phyloP scores from a whole-genome alignment of 2,113 vertebrate genomes.

The Aix galericulata region DNA sequence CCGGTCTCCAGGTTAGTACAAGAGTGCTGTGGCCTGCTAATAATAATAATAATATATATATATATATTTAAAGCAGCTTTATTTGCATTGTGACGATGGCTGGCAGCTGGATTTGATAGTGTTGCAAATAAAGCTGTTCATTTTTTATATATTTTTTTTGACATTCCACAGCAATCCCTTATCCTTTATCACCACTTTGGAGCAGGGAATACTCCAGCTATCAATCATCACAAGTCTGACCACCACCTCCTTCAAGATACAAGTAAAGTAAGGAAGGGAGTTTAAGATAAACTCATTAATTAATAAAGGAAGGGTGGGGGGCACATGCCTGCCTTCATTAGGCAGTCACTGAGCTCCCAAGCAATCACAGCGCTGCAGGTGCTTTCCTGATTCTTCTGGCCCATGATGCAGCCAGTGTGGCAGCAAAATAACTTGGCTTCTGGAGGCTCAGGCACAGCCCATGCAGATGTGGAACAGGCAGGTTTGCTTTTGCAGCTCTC shows the following conservation, averaged over 20 bases:
- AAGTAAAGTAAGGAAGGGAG: not conserved
- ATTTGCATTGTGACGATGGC: not conserved
- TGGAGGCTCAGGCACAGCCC: not conserved
- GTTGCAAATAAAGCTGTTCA: not conserved
- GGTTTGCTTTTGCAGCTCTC: not conserved
- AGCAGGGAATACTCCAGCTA: not conserved
- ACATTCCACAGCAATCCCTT: not conserved
- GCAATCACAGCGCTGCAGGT: not conserved
- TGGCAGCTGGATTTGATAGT: not conserved
- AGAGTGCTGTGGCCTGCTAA: not conserved
- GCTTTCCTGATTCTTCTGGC: not conserved
- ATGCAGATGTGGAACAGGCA: accelerated
- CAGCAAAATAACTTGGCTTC: not conserved
- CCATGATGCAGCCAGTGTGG: accelerated
- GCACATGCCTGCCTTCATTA: not conserved
- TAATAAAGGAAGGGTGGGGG: accelerated
- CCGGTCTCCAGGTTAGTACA: not conserved
- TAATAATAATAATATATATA: not conserved
- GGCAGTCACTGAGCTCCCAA: not conserved
- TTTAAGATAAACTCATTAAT: not conserved
- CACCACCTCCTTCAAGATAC: not conserved
- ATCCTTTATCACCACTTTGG: not conserved
- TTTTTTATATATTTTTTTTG: not conserved
- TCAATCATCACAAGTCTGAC: not conserved
- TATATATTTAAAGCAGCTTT: not conserved